Conservation (phyloP, 2,113 vertebrate genomes). For the Calypte anna region DNA sequence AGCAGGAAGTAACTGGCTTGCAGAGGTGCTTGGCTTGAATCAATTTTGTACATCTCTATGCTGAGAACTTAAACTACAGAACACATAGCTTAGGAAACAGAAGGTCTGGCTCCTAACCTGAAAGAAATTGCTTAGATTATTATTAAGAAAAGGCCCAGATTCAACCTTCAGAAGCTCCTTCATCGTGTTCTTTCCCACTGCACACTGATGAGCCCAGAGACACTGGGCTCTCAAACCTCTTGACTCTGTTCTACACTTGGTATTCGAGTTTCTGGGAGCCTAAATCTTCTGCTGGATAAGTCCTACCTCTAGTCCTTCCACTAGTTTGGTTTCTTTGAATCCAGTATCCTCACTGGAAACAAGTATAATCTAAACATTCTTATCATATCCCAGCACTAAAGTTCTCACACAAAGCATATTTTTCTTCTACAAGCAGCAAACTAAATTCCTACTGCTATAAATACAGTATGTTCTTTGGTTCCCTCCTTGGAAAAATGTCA, state of each 20-base stretch:
- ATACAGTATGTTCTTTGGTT: constrained; percentile 60
- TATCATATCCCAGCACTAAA: not conserved
- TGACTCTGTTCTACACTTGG: not conserved
- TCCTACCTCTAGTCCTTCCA: not conserved
- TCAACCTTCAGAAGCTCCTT: not conserved
- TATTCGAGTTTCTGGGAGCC: not conserved
- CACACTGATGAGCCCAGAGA: not conserved
- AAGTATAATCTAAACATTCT: not conserved
- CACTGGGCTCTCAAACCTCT: not conserved
- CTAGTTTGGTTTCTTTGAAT: not conserved
- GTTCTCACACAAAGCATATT: not conserved
- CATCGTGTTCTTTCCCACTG: not conserved
- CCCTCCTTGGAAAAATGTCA: constrained; percentile 66
- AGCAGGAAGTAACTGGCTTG: not conserved
- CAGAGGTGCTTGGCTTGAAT: not conserved
- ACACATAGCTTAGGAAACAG: not conserved
- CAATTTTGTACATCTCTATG: not conserved
- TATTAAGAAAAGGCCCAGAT: not conserved
- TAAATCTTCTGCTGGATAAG: not conserved
- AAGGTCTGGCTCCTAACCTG: not conserved
- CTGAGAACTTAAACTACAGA: not conserved
- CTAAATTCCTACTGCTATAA: constrained; percentile 55
- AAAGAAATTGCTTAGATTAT: not conserved
- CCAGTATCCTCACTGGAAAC: not conserved
- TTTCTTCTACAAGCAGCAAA: constrained; percentile 47